These are phyloP conservation scores for Periparus ater DNA, from an alignment of 2,797 vertebrate species.

Conservation along the genomic window DNA sequence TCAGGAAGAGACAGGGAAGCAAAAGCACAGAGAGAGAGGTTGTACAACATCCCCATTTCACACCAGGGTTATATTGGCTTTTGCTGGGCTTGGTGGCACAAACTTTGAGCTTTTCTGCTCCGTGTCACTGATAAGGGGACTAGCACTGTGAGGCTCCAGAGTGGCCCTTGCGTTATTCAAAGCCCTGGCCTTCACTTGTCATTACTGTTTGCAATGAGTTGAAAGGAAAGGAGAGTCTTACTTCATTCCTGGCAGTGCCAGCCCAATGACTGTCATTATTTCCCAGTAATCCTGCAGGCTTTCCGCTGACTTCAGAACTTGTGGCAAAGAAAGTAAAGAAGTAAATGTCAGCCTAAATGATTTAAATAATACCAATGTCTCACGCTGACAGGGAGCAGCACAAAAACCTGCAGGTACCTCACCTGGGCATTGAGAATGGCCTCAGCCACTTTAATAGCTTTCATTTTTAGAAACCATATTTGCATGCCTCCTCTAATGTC, in stretches of 20 bases:
- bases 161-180: not conserved
- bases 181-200: not conserved
- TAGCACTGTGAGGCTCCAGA: not conserved
- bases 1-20: not conserved
- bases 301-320: slow-evolving; percentile 61
- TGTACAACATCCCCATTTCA: not conserved
- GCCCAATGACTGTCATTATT: slow-evolving; percentile 31
- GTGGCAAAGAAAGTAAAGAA: slow-evolving; percentile 40
- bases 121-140: not conserved
- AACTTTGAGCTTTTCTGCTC: not conserved
- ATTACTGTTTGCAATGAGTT: not conserved
- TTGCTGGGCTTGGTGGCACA: not conserved
- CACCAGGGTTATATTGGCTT: not conserved
- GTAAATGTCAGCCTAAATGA: slow-evolving; percentile 19
- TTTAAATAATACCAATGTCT: slow-evolving; percentile 46
- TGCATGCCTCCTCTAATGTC: not conserved
- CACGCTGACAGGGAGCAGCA: not conserved
- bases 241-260: slow-evolving; percentile 56
- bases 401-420: not conserved
- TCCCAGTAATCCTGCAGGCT: slow-evolving; percentile 26
- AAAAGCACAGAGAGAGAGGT: not conserved
- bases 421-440: slow-evolving; percentile 1
- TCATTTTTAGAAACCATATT: not conserved
- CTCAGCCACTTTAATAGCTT: slow-evolving; percentile 10
- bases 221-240: slow-evolving; percentile 37